Evolutionary conservation across 2,113 vertebrate species (phyloP).

Genomic region (Thalassarche chlororhynchos): DNA sequence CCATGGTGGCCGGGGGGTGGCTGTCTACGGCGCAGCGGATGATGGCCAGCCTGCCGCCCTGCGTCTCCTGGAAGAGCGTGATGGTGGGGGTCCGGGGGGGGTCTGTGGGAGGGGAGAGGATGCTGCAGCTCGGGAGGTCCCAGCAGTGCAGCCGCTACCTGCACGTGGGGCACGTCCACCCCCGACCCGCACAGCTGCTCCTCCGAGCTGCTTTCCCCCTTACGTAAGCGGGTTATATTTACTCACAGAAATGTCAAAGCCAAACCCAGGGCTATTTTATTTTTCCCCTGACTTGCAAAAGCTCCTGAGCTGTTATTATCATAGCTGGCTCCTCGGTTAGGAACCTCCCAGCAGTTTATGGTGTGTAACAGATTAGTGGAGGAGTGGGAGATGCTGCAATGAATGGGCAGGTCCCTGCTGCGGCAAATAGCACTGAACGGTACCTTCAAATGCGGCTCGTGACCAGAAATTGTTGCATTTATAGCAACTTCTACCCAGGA

Average conservation of each 20-base stretch:
- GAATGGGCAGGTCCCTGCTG: fast-evolving
- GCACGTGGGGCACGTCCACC: neutral
- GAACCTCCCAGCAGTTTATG: fast-evolving
- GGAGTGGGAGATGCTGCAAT: fast-evolving
- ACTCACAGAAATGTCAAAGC: neutral
- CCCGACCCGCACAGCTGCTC: neutral
- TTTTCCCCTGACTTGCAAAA: neutral
- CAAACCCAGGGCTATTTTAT: neutral
- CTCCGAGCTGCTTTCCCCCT: neutral
- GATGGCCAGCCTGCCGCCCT: slow-evolving; percentile 39
- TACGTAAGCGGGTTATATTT: fast-evolving
- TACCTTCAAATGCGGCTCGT: fast-evolving
- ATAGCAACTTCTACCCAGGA: neutral
- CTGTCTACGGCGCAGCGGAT: slow-evolving; percentile 70
- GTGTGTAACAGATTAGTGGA: neutral
- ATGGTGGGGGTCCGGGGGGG: slow-evolving; percentile 54
- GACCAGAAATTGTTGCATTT: fast-evolving
- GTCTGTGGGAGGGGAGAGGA: slow-evolving; percentile 38
- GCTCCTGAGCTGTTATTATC: neutral
- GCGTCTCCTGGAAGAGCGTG: slow-evolving; percentile 67
- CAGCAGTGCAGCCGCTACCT: fast-evolving
- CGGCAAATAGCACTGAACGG: fast-evolving
- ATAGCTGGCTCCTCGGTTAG: fast-evolving
- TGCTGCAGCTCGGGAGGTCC: neutral
- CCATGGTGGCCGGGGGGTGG: slow-evolving; percentile 58